These are phyloP conservation scores for Mesorhabditis belari DNA, from an alignment of 2,888 invertebrate species.

Conservation along the genomic window DNA sequence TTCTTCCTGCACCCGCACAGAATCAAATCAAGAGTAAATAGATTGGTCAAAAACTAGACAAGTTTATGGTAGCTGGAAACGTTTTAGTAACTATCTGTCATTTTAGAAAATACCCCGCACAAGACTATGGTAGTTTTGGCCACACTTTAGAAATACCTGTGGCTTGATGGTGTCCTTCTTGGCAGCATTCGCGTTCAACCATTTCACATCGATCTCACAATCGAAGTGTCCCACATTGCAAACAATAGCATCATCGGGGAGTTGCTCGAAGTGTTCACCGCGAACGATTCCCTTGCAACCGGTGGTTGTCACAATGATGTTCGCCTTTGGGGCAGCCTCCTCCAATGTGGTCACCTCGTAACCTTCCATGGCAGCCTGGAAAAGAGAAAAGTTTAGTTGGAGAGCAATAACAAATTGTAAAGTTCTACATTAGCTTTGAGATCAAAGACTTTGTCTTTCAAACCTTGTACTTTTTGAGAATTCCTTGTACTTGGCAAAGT, in stretches of 20 bases:
- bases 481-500: no score
- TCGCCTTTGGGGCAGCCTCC: conserved; percentile 79
- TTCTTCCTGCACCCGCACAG: no score
- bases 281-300: conserved; percentile 67
- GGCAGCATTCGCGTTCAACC: conserved; percentile 81
- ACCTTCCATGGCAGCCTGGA: conserved; percentile 47
- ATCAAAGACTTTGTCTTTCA: neutral
- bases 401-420: neutral
- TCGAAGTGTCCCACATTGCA: conserved; percentile 98
- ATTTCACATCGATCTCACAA: conserved; percentile 90
- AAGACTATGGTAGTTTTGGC: no score
- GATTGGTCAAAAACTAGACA: no score
- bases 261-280: conserved; percentile 76
- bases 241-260: conserved; percentile 93
- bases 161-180: conserved; percentile 88
- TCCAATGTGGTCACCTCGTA: conserved; percentile 83
- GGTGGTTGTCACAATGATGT: conserved; percentile 94
- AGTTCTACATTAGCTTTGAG: neutral
- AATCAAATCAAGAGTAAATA: no score
- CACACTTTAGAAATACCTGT: conserved; percentile 60
- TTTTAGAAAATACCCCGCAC: no score
- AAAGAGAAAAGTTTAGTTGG: neutral
- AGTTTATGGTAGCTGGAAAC: no score
- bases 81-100: no score
- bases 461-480: conserved; percentile 1